These are phyloP conservation scores for Drosophila anceps DNA, from an alignment of 2,888 invertebrate species.

Conservation along the genomic window DNA sequence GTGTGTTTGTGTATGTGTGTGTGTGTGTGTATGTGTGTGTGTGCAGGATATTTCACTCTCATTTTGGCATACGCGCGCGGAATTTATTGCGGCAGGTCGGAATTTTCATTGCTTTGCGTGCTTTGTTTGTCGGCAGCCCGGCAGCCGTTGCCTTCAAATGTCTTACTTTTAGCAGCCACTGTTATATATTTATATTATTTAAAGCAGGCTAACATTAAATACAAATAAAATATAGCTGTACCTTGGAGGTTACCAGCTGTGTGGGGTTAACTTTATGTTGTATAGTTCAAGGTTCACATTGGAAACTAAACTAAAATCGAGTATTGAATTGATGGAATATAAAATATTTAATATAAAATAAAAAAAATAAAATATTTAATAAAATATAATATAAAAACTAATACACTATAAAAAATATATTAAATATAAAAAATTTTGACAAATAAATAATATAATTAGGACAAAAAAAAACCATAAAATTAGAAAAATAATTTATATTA, in stretches of 20 bases:
- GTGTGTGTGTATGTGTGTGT: conserved; percentile 28
- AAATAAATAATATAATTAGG: too few species aligned
- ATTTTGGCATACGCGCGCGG: conserved; percentile 64
- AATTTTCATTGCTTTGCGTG: conserved; percentile 74
- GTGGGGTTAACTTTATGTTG: background rate
- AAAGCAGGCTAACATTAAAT: background rate
- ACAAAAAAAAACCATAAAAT: too few species aligned
- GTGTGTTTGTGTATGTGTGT: conserved; percentile 14
- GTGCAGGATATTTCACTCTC: conserved; percentile 67
- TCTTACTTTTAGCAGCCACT: conserved; percentile 11
- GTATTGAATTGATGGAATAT: too few species aligned
- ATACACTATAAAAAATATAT: too few species aligned
- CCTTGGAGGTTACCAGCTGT: background rate
- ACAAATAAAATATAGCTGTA: background rate
- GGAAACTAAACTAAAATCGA: background rate
- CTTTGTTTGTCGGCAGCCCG: conserved; percentile 5
- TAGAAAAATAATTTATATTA: too few species aligned
- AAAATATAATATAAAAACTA: too few species aligned
- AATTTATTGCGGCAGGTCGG: conserved; percentile 83
- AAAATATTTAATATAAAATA: too few species aligned
- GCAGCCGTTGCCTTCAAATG: background rate
- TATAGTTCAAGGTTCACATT: background rate
- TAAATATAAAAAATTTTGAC: too few species aligned
- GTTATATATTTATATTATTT: conserved; percentile 17
- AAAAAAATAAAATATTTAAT: too few species aligned